A percentile compares a stretch with the other conserved stretches of the same genome.
Evolutionary conservation across 1,140 invertebrate species (phyloP).

Genomic region (Nasonia longicornis): DNA sequence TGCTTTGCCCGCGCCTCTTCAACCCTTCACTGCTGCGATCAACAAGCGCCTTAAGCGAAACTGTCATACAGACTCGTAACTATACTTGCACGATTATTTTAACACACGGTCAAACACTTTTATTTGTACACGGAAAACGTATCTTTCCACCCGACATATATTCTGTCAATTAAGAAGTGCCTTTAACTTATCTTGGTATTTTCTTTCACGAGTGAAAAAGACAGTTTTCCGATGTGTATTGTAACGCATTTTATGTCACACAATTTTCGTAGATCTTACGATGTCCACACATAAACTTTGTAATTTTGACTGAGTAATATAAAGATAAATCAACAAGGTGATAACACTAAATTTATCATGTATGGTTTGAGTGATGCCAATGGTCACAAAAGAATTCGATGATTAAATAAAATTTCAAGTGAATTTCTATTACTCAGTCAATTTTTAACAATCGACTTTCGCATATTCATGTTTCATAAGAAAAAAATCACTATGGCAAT

Average conservation of each 20-base stretch:
- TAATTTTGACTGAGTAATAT: slow-evolving; percentile 36
- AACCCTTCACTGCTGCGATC: slow-evolving; percentile 38
- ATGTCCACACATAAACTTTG: slow-evolving; percentile 4
- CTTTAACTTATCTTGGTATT: background rate
- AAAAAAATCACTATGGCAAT: background rate
- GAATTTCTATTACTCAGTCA: slow-evolving; percentile 25
- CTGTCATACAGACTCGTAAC: background rate
- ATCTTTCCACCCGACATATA: background rate
- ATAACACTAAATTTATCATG: background rate
- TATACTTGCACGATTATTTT: background rate
- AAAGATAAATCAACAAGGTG: background rate
- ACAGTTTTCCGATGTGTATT: background rate
- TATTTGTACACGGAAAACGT: background rate
- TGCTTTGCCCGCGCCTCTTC: slow-evolving; percentile 15
- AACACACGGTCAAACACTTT: background rate
- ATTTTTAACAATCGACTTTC: slow-evolving; percentile 25
- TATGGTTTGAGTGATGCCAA: too few relatives aligned
- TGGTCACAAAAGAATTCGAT: too few relatives aligned
- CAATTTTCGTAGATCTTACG: slow-evolving; percentile 11
- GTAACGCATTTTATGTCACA: slow-evolving; percentile 13
- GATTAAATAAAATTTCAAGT: too few relatives aligned
- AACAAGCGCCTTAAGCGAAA: background rate
- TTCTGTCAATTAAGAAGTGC: background rate
- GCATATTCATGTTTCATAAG: slow-evolving; percentile 3
- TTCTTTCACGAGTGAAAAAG: background rate